A percentile compares a stretch with the other conserved stretches of the same genome.
Evolutionary conservation across 2,888 invertebrate species (phyloP).

Genomic region (Schizaphis graminum): DNA sequence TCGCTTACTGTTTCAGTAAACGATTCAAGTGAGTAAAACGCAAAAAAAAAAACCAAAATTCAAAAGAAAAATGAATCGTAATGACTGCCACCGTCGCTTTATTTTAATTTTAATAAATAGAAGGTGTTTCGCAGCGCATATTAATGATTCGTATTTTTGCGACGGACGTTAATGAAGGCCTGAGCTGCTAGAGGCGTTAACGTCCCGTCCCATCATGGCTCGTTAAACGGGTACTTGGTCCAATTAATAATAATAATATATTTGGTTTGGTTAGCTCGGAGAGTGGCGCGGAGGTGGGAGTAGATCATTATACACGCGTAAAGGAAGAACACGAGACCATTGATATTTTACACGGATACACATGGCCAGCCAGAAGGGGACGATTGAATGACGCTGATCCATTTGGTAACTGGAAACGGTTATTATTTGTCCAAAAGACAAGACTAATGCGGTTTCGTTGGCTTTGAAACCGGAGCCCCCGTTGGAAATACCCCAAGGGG

Average conservation of each 20-base stretch:
- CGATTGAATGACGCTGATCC: constrained; percentile 49
- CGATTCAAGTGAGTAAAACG: background rate
- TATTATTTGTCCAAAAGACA: constrained; percentile 22
- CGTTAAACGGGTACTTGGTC: constrained; percentile 47
- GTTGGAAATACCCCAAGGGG: constrained; percentile 3
- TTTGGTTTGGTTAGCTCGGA: background rate
- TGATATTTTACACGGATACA: constrained; percentile 56
- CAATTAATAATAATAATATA: constrained; percentile 56
- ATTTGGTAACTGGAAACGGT: constrained; percentile 55
- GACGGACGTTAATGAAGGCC: constrained; percentile 45
- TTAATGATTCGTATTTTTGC: constrained; percentile 45
- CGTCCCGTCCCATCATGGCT: background rate
- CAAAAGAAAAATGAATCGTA: constrained; percentile 52
- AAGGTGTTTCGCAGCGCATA: constrained; percentile 25
- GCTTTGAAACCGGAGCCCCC: constrained; percentile 43
- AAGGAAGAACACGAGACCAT: constrained; percentile 37
- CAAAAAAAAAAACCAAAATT: background rate
- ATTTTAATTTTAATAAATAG: constrained; percentile 53
- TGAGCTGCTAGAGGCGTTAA: constrained; percentile 8
- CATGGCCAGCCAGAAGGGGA: background rate
- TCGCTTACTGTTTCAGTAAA: background rate
- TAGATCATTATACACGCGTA: constrained; percentile 26
- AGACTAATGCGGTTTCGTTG: constrained; percentile 48
- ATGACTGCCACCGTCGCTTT: background rate
- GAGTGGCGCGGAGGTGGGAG: background rate